These are phyloP conservation scores for Hipposideros larvatus DNA, from an alignment of 2,797 vertebrate genomes.

Conservation along the genomic window DNA sequence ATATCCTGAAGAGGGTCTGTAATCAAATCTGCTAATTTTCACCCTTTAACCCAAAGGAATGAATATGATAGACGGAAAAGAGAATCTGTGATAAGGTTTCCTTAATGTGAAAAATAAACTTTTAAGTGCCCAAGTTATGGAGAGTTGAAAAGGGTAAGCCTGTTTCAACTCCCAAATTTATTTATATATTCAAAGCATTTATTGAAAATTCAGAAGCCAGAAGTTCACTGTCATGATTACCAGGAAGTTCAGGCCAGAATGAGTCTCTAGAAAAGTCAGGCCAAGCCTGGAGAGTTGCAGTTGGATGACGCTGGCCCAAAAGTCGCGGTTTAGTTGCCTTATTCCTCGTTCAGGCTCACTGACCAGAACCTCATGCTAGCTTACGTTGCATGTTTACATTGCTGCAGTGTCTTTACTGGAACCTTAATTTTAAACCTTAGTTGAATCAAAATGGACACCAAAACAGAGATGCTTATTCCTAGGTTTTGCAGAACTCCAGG, in stretches of 20 bases:
- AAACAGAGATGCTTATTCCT: slow-evolving; percentile 54
- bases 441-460: slow-evolving; percentile 37
- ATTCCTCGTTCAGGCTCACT: slow-evolving; percentile 37
- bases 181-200: slow-evolving; percentile 68
- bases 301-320: slow-evolving; percentile 38
- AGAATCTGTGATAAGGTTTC: slow-evolving; percentile 68
- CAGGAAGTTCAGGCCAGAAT: slow-evolving; percentile 65
- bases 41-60: slow-evolving; percentile 82
- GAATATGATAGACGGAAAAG: slow-evolving; percentile 48
- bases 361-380: slow-evolving; percentile 65
- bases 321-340: slow-evolving; percentile 75
- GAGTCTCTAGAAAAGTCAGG: slow-evolving; percentile 54
- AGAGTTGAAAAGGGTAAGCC: slow-evolving; percentile 72
- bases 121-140: slow-evolving; percentile 78
- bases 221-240: slow-evolving; percentile 50
- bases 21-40: slow-evolving; percentile 60
- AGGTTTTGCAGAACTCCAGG: slow-evolving; percentile 42
- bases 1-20: neutral
- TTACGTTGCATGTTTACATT: slow-evolving; percentile 71
- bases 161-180: slow-evolving; percentile 67
- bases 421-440: slow-evolving; percentile 8
- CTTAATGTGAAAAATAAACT: slow-evolving; percentile 67
- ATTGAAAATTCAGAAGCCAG: slow-evolving; percentile 66
- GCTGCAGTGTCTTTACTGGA: slow-evolving; percentile 48
- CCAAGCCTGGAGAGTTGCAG: slow-evolving; percentile 32